These are phyloP conservation scores for Ennomos fuscantarius DNA, from an alignment of 2,888 invertebrate species.

Conservation along the genomic window DNA sequence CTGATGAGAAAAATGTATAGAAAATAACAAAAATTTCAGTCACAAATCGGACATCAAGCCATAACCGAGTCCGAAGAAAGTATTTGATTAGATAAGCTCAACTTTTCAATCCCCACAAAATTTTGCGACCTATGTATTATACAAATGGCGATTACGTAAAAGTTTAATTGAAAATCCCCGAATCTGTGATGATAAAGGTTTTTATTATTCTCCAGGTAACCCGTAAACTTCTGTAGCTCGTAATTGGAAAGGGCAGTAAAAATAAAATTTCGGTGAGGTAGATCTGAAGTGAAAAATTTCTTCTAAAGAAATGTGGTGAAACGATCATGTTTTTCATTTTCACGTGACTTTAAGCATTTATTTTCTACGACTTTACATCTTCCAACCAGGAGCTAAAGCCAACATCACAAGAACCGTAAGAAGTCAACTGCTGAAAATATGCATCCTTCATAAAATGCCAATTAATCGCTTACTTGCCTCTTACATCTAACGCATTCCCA, in stretches of 20 bases:
- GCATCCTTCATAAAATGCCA: no score
- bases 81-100: constrained; percentile 57
- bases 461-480: no score
- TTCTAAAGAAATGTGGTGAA: constrained; percentile 3
- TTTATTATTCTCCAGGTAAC: constrained; percentile 62
- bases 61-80: constrained; percentile 47
- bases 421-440: no score
- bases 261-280: constrained; percentile 46
- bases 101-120: constrained; percentile 54
- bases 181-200: constrained; percentile 64
- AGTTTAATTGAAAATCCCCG: constrained; percentile 67
- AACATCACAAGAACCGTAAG: no score
- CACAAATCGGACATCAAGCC: constrained; percentile 42
- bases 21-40: constrained; percentile 6
- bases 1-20: neutral
- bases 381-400: constrained; percentile 34
- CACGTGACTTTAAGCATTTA: constrained; percentile 11
- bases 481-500: no score
- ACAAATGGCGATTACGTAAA: constrained; percentile 63
- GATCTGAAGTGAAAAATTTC: constrained; percentile 27
- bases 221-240: constrained; percentile 53
- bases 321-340: constrained; percentile 19
- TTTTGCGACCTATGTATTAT: constrained; percentile 54
- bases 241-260: constrained; percentile 56
- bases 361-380: constrained; percentile 39